Evolutionary conservation across 2,797 vertebrate genomes (phyloP), one percentile per base, ranked within the genome.

Genomic region (Uromys caudimaculatus): DNA sequence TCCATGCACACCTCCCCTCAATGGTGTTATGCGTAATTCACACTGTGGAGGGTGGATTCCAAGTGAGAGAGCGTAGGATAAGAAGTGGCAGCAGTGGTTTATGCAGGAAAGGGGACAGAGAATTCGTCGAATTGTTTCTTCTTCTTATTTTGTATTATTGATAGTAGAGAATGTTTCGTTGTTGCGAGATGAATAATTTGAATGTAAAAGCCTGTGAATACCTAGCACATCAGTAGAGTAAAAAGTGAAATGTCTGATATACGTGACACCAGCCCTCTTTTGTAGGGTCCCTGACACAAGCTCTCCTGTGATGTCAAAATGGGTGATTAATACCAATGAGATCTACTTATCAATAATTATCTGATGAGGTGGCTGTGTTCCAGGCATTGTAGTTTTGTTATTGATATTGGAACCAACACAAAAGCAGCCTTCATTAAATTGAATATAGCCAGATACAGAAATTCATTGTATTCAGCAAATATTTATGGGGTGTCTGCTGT

Each of bases 141-240:
- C 47, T 12, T 86, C 35, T 23, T 88, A 12, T 75, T 96, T 88
- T 84, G 32, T 58, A 85, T 62, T 71, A 87, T 44, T 41, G 32
- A 32, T 60, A 58, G 35, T 47, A 81, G 62, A 75, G 19, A 89
- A 54, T 78, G 67, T 73, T 95, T 89, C 50, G 84, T 58, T 96
- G 19, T 91, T 96, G 92, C 50, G 76, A 75, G 91, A 29, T 83
- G 29, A 41, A 56, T 76, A 83, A 89, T 83, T 93, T 77, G 32
- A 87, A 50, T 89, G 3, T 94, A 89, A 95, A 92, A 78, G 94
- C 79, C 21, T 82, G n/a, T 17, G 56, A 60, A 94, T 77, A n/a
- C 86, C 71, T 76, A 69, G 89, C 52, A 75, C 2, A 29, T 87
- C 84, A 27, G 62, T 69, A 73, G 91, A 90, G 44, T 38, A 88